Percentiles rank a stretch among this genome's conserved stretches.
Conservation (phyloP, 2,113 vertebrate species). For the Brachyistius frenatus region DNA sequence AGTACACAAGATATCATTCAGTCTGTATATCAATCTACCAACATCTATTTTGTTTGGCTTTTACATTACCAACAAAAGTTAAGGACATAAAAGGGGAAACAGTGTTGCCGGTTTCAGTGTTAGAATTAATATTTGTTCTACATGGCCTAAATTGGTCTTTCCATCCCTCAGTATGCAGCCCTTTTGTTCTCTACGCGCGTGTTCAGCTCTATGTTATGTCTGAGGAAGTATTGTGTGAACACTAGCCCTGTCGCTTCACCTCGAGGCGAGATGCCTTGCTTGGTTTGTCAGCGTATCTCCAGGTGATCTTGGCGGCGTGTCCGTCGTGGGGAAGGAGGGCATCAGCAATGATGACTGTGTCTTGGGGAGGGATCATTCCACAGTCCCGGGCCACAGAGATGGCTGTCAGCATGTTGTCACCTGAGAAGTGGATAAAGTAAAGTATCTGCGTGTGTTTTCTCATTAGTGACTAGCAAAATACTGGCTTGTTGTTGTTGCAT, state of each 20-base stretch:
- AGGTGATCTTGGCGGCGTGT: slow-evolving; percentile 93
- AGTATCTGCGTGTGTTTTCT: not conserved
- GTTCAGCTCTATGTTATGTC: not conserved
- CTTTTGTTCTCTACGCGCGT: no score
- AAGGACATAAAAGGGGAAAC: no score
- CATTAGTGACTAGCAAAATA: not conserved
- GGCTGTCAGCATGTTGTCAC: slow-evolving; percentile 98
- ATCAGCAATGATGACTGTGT: slow-evolving; percentile 96
- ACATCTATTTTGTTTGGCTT: no score
- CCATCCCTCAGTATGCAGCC: no score
- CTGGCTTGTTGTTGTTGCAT: not conserved
- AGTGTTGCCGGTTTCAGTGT: no score
- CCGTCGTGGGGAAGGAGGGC: slow-evolving; percentile 93
- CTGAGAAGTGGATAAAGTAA: slow-evolving; percentile 70
- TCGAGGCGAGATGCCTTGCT: slow-evolving; percentile 84
- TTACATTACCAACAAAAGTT: no score
- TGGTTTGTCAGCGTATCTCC: slow-evolving; percentile 94
- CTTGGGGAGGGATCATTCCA: slow-evolving; percentile 96
- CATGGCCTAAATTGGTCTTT: no score
- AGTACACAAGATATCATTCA: no score
- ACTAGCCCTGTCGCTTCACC: slow-evolving; percentile 75
- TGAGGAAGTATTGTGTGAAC: not conserved
- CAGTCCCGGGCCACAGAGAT: slow-evolving; percentile 98
- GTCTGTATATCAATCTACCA: no score
- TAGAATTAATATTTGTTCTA: no score